A percentile compares a stretch with the other conserved stretches of the same genome.
phyloP scores from a whole-genome alignment of 2,113 vertebrate species.

The Hippocampus abdominalis region DNA sequence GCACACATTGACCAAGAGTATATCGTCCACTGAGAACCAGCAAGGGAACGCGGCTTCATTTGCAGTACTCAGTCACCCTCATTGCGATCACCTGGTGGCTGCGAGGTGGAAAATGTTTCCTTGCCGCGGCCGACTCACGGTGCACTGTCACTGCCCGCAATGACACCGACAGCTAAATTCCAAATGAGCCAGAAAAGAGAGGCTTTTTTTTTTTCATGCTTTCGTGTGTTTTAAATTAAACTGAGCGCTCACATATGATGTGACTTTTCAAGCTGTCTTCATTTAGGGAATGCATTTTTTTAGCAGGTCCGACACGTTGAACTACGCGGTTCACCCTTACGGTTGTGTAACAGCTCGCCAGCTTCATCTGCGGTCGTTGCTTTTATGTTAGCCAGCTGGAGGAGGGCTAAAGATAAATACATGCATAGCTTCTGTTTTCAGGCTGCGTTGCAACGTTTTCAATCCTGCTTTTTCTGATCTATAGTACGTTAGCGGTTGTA shows the following conservation, averaged over 20 bases:
- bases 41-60: no score
- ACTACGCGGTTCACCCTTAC: not conserved
- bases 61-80: no score
- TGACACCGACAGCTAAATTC: no score
- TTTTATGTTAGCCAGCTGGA: slow-evolving; percentile 19
- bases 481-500: not conserved
- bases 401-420: slow-evolving; percentile 22
- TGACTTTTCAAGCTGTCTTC: no score
- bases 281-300: not conserved
- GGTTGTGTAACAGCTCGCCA: slow-evolving; percentile 2
- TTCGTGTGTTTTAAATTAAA: not conserved
- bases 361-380: slow-evolving; percentile 9
- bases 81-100: no score
- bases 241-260: not conserved
- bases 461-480: not conserved
- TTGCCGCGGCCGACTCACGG: no score
- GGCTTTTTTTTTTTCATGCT: not conserved
- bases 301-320: not conserved
- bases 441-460: slow-evolving; percentile 22
- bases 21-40: no score
- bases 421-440: slow-evolving; percentile 23
- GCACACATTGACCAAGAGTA: no score
- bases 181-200: no score
- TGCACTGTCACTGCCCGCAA: no score
- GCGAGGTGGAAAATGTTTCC: no score